Percentiles rank a stretch among this genome's conserved stretches.
phyloP scores from a whole-genome alignment of 1,140 invertebrate genomes.

The Nephila pilipes region DNA sequence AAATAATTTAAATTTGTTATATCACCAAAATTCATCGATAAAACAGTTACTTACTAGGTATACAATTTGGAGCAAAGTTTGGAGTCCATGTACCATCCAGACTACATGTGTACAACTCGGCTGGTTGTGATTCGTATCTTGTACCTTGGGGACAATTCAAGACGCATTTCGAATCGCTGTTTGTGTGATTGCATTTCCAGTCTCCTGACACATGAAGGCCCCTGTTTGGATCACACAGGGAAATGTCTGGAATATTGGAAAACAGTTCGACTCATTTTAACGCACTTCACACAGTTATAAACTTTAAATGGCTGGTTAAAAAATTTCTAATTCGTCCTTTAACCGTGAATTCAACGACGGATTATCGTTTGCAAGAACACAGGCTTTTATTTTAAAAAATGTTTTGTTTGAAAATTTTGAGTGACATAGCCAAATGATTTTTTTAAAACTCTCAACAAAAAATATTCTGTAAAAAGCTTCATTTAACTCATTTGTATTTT shows the following conservation, averaged over 20 bases:
- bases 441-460: no score
- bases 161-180: constrained; percentile 84
- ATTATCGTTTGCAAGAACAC: no score
- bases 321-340: no score
- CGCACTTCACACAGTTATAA: no score
- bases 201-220: constrained; percentile 88
- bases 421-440: no score
- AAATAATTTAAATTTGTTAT: not conserved
- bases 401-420: no score
- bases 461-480: no score
- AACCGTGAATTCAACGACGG: no score
- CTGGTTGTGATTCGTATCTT: constrained; percentile 84
- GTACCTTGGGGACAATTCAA: constrained; percentile 86
- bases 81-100: constrained; percentile 86
- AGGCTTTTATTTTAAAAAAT: no score
- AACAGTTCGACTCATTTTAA: not conserved
- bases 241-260: constrained; percentile 83
- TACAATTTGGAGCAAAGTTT: constrained; percentile 87
- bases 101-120: constrained; percentile 86
- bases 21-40: not conserved
- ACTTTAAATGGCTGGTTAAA: no score
- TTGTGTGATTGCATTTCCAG: constrained; percentile 86
- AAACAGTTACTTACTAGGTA: constrained; percentile 84
- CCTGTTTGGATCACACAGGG: constrained; percentile 83
- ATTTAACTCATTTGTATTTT: no score